phyloP scores from a whole-genome alignment of 2,888 invertebrate genomes.

The Drosophila multiciliata region DNA sequence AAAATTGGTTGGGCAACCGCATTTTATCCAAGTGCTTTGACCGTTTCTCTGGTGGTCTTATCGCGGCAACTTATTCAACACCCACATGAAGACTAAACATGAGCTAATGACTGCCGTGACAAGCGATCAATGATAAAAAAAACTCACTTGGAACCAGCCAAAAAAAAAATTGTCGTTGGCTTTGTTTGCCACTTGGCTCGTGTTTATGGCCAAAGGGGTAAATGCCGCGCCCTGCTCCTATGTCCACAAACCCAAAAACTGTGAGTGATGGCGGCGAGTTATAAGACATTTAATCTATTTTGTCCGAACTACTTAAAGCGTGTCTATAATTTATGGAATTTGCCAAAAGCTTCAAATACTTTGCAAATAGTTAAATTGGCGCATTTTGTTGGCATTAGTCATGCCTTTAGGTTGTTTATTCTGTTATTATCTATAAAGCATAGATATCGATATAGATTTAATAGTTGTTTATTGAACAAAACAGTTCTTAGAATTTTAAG shows the following conservation, averaged over 20 bases:
- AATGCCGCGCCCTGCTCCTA: not conserved
- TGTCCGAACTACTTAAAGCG: constrained; percentile 23
- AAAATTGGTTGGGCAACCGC: not conserved
- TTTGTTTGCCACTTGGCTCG: constrained; percentile 28
- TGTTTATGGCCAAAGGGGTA: constrained; percentile 22
- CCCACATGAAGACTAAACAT: constrained; percentile 28
- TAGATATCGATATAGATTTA: not conserved
- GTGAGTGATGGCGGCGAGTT: constrained; percentile 34
- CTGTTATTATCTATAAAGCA: not conserved
- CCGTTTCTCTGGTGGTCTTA: not conserved
- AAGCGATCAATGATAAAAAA: constrained; percentile 50
- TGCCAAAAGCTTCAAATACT: constrained; percentile 22
- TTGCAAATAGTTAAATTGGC: constrained; percentile 46
- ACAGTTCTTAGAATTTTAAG: not conserved
- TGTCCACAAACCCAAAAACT: not conserved
- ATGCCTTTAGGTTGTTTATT: constrained; percentile 21
- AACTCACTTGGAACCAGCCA: constrained; percentile 50
- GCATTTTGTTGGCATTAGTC: constrained; percentile 64
- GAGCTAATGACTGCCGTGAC: constrained; percentile 46
- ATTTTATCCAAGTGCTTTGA: not conserved
- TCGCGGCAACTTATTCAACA: constrained; percentile 25
- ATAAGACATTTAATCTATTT: constrained; percentile 43
- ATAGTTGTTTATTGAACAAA: not conserved
- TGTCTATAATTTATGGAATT: constrained; percentile 53
- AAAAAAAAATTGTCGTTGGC: constrained; percentile 44